These are phyloP conservation scores for Eira barbara DNA, from an alignment of 2,113 vertebrate species.

Conservation along the genomic window DNA sequence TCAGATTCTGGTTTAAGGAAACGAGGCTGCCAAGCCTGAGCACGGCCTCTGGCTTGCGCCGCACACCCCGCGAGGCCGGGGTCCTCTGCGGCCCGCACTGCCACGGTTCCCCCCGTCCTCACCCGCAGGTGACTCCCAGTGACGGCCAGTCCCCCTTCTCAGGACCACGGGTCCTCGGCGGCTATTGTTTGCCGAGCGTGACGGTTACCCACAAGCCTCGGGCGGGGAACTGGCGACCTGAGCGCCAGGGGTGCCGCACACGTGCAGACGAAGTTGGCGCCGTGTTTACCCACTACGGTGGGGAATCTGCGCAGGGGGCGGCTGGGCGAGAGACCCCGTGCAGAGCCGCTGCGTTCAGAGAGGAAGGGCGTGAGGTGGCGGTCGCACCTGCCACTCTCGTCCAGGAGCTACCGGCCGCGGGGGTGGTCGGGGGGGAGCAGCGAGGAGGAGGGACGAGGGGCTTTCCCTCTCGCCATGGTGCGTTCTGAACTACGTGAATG, in stretches of 20 bases:
- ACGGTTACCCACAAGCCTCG: too few relatives aligned
- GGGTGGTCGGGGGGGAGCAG: too few relatives aligned
- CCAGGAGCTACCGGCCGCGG: not conserved
- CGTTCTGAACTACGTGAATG: rapidly evolving
- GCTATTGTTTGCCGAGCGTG: not conserved
- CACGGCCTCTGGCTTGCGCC: not conserved
- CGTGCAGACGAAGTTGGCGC: not conserved
- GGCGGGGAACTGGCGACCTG: too few relatives aligned
- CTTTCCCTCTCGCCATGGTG: not conserved
- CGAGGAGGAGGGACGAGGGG: rapidly evolving
- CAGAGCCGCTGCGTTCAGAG: not conserved
- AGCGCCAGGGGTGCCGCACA: rapidly evolving
- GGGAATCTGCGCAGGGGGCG: not conserved
- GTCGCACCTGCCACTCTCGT: not conserved
- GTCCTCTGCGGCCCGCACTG: rapidly evolving
- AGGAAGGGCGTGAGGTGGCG: too few relatives aligned
- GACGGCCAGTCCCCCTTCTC: not conserved
- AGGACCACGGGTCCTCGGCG: not conserved
- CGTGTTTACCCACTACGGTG: not conserved
- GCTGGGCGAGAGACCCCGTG: not conserved
- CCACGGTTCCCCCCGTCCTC: rapidly evolving
- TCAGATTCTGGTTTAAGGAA: not conserved
- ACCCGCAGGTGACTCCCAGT: not conserved
- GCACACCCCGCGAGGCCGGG: rapidly evolving
- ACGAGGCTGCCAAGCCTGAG: not conserved